These are phyloP conservation scores for Albula goreensis DNA, from an alignment of 2,113 vertebrate species.

Conservation along the genomic window DNA sequence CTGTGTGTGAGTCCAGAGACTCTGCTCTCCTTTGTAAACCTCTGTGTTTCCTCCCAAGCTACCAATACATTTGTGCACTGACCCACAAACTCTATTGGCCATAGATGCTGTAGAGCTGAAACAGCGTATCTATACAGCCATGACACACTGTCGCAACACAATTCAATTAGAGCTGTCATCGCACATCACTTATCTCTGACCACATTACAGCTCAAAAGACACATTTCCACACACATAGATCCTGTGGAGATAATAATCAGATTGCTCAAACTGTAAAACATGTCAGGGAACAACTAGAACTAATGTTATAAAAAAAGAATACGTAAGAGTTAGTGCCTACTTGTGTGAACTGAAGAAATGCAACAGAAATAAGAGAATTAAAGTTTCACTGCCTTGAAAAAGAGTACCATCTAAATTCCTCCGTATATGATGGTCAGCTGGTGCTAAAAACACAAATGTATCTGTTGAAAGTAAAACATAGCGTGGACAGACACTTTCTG, in stretches of 20 bases:
- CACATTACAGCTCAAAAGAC: background rate
- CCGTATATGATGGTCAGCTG: background rate
- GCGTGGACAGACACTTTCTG: background rate
- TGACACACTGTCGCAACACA: background rate
- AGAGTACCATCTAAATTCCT: background rate
- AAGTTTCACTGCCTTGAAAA: background rate
- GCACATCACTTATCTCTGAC: background rate
- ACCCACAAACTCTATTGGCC: background rate
- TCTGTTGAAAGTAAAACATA: background rate
- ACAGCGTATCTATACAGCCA: background rate
- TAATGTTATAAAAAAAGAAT: background rate
- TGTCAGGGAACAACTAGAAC: background rate
- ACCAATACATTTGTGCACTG: background rate
- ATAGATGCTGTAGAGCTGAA: background rate
- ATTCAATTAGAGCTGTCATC: background rate
- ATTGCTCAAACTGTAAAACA: background rate
- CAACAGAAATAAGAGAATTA: background rate
- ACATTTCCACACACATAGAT: background rate
- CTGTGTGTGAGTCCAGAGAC: background rate
- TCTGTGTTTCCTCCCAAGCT: no score
- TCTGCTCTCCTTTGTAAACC: background rate
- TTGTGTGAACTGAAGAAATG: background rate
- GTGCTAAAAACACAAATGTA: background rate
- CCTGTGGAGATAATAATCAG: background rate
- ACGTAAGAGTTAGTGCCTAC: no score